Percentiles rank a stretch among this genome's conserved stretches.
Evolutionary conservation across 2,113 vertebrate genomes (phyloP).

Genomic region (Panthera uncia): DNA sequence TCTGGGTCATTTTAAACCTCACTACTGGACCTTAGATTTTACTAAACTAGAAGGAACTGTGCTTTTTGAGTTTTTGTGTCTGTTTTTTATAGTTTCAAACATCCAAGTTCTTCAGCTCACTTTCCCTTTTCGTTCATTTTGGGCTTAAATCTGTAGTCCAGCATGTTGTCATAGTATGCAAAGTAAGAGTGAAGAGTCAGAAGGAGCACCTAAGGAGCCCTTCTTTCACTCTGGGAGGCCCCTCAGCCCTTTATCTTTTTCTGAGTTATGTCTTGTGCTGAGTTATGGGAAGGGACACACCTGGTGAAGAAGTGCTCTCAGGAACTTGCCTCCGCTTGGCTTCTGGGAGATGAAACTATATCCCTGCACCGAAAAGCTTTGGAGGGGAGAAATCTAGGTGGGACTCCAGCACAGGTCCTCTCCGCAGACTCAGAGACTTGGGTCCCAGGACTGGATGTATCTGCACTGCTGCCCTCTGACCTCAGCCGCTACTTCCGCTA

Average conservation of each 20-base stretch:
- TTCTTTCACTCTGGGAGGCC: neutral
- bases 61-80: neutral
- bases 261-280: neutral
- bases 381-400: rapidly evolving
- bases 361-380: neutral
- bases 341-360: neutral
- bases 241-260: neutral
- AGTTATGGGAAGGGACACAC: neutral
- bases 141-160: neutral
- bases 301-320: neutral
- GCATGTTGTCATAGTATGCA: neutral
- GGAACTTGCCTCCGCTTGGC: neutral
- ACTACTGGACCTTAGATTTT: slow-evolving; percentile 11
- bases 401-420: neutral
- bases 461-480: slow-evolving; percentile 86
- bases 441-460: slow-evolving; percentile 88
- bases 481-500: slow-evolving; percentile 90
- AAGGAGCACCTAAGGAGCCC: neutral
- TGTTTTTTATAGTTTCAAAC: neutral
- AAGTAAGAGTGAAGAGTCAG: neutral
- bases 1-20: slow-evolving; percentile 6
- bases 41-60: neutral
- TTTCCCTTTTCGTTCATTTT: slow-evolving; percentile 7
- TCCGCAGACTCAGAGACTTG: slow-evolving; percentile 81
- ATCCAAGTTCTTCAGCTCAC: neutral